Conservation (phyloP, 2,888 invertebrate species). For the Netelia inedita region DNA sequence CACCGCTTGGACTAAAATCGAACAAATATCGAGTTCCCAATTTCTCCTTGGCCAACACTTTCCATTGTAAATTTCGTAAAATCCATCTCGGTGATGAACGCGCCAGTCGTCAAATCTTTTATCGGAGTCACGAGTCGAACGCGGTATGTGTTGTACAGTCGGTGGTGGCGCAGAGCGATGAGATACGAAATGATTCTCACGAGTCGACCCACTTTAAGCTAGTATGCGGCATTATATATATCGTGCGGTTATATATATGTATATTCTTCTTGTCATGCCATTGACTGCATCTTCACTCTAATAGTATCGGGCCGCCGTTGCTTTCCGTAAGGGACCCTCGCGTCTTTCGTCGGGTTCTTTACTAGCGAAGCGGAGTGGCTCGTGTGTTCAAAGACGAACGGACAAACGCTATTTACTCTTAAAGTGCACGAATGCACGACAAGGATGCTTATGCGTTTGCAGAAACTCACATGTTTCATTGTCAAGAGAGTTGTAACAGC, state of each 20-base stretch:
- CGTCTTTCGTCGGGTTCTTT: constrained; percentile 3
- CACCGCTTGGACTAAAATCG: too few relatives aligned
- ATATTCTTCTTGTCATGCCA: constrained; percentile 71
- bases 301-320: not conserved
- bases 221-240: constrained; percentile 36
- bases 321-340: constrained; percentile 33
- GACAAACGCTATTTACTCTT: constrained; percentile 43
- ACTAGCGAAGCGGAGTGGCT: constrained; percentile 1
- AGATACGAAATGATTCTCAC: constrained; percentile 77
- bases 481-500: constrained; percentile 10
- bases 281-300: constrained; percentile 70
- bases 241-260: constrained; percentile 39
- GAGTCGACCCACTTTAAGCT: constrained; percentile 76
- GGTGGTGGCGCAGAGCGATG: constrained; percentile 58
- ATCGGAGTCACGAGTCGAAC: constrained; percentile 44
- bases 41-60: not conserved
- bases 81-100: constrained; percentile 28
- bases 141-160: constrained; percentile 34
- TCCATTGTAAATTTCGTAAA: not conserved
- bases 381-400: constrained; percentile 17
- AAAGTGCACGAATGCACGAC: constrained; percentile 13
- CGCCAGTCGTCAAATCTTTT: constrained; percentile 24
- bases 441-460: constrained; percentile 2
- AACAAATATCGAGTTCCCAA: not conserved
- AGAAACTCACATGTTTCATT: constrained; percentile 19